phyloP scores from a whole-genome alignment of 2,797 vertebrate species.

The Loris lydekkerianus region DNA sequence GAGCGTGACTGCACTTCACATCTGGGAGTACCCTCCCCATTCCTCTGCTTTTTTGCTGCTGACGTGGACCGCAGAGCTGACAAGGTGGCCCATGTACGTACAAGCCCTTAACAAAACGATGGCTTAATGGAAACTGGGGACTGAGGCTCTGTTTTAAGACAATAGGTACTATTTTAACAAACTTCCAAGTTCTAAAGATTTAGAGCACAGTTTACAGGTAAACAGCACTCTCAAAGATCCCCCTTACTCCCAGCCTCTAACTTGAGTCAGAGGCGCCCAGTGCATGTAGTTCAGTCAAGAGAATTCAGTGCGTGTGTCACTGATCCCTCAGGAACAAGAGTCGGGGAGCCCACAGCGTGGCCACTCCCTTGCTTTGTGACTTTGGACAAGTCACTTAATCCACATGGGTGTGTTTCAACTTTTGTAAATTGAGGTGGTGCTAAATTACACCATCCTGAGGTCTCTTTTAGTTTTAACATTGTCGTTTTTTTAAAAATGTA shows the following conservation, averaged over 20 bases:
- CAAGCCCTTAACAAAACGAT: conserved; percentile 51
- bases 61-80: conserved; percentile 7
- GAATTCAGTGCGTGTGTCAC: neutral
- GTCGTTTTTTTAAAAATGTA: neutral
- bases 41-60: neutral
- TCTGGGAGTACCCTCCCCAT: conserved; percentile 24
- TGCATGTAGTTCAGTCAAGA: neutral
- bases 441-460: conserved; percentile 26
- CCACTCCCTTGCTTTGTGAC: neutral
- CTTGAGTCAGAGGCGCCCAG: neutral
- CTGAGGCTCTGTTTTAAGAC: conserved; percentile 53
- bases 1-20: too few species aligned
- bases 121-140: conserved; percentile 26
- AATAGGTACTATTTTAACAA: conserved; percentile 61
- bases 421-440: neutral
- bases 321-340: neutral
- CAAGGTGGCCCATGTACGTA: neutral
- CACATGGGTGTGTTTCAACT: neutral
- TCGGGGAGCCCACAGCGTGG: neutral
- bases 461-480: neutral
- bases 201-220: neutral
- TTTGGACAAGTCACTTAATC: neutral
- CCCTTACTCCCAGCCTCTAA: neutral
- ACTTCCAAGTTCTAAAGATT: conserved; percentile 45
- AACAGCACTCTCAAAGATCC: neutral